Percentiles rank a stretch among this genome's conserved stretches.
These are phyloP conservation scores for Eupithecia centaureata DNA, from an alignment of 2,888 invertebrate species.

Conservation along the genomic window DNA sequence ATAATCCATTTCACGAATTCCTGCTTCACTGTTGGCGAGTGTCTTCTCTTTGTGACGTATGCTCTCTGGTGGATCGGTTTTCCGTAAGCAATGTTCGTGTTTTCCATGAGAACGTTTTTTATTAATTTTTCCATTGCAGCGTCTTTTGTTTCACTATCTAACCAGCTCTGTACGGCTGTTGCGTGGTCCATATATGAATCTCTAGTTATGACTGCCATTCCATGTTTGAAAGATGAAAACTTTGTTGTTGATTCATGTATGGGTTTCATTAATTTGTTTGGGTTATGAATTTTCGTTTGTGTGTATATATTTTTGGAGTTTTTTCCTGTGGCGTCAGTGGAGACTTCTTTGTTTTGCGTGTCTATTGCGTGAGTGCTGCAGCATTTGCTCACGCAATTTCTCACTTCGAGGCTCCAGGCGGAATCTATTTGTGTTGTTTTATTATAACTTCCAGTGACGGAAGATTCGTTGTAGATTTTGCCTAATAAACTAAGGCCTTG, in stretches of 20 bases:
- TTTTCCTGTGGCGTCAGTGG: constrained; percentile 11
- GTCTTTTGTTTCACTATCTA: constrained; percentile 51
- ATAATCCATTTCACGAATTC: not conserved
- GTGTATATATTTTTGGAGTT: not conserved
- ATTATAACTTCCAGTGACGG: constrained; percentile 44
- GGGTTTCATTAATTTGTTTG: constrained; percentile 12
- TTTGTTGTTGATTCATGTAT: constrained; percentile 36
- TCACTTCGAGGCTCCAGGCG: constrained; percentile 32
- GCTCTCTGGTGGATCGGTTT: not conserved
- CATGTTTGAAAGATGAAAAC: constrained; percentile 19
- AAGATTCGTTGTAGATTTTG: constrained; percentile 60
- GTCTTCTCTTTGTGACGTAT: not conserved
- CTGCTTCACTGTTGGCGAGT: not conserved
- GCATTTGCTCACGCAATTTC: constrained; percentile 20
- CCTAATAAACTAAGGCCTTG: constrained; percentile 65
- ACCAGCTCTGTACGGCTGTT: constrained; percentile 54
- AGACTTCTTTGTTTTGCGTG: constrained; percentile 26
- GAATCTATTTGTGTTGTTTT: constrained; percentile 47
- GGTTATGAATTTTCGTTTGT: constrained; percentile 19
- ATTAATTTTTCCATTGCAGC: constrained; percentile 40
- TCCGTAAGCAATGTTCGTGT: not conserved
- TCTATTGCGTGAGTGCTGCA: constrained; percentile 29
- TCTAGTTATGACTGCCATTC: constrained; percentile 35
- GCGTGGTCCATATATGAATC: constrained; percentile 45
- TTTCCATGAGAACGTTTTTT: not conserved